Evolutionary conservation across 2,113 vertebrate genomes (phyloP).

Genomic region (Pollachius pollachius): DNA sequence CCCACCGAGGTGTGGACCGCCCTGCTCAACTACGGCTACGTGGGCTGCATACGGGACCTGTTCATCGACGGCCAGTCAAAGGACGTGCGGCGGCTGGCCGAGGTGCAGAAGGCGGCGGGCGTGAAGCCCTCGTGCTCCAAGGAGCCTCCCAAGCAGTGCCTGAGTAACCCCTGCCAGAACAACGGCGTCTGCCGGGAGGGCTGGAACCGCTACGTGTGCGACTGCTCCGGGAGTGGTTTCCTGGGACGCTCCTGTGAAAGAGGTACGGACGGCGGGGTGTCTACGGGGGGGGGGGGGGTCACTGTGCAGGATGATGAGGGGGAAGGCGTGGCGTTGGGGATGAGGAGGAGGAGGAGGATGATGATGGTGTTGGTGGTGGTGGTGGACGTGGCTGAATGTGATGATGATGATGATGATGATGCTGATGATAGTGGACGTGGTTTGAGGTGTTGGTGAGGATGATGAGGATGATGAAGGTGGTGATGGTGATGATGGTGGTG

Average conservation of each 20-base stretch:
- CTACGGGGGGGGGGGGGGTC: neutral
- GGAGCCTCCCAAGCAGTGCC: constrained; percentile 92
- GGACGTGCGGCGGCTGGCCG: constrained; percentile 92
- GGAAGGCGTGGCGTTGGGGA: neutral
- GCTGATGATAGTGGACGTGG: too few species aligned
- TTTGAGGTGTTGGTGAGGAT: too few species aligned
- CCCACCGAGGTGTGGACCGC: constrained; percentile 98
- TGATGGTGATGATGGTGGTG: too few species aligned
- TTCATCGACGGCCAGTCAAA: constrained; percentile 98
- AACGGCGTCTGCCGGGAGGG: constrained; percentile 93
- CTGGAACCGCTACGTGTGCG: constrained; percentile 97
- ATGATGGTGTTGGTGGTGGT: too few species aligned
- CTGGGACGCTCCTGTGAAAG: constrained; percentile 94
- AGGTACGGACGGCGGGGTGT: constrained; percentile 73
- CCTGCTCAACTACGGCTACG: constrained; percentile 95
- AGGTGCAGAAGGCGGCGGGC: constrained; percentile 90
- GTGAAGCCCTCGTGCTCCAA: constrained; percentile 96
- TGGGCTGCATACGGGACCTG: constrained; percentile 96
- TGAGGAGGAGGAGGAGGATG: neutral
- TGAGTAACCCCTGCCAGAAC: constrained; percentile 97
- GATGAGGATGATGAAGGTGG: too few species aligned
- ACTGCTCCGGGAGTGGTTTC: constrained; percentile 94
- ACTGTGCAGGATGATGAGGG: neutral
- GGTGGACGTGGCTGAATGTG: too few species aligned
- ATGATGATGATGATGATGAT: too few species aligned